phyloP scores from a whole-genome alignment of 2,888 invertebrate species.

The Caenorhabditis doughertyi region DNA sequence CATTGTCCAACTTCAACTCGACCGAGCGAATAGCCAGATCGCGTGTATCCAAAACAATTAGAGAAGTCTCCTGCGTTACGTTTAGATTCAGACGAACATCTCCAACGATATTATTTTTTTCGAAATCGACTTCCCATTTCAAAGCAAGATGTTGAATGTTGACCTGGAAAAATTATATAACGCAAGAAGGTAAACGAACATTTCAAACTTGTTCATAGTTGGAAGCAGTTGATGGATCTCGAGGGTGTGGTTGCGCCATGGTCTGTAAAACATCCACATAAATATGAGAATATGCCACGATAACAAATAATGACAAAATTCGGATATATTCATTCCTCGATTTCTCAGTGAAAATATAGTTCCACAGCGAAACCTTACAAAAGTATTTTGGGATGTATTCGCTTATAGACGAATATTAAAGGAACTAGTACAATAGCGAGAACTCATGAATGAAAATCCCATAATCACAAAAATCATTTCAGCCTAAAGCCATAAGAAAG shows the following conservation, averaged over 20 bases:
- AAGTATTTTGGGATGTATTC: too few relatives aligned
- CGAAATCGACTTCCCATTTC: conserved; percentile 79
- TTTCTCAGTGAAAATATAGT: too few relatives aligned
- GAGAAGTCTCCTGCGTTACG: conserved; percentile 65
- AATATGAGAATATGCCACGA: not conserved
- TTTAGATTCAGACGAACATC: conserved; percentile 58
- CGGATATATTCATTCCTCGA: too few relatives aligned
- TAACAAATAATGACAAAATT: too few relatives aligned
- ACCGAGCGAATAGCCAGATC: conserved; percentile 70
- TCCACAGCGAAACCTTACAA: too few relatives aligned
- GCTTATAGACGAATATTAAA: too few relatives aligned
- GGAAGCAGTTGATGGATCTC: conserved; percentile 73
- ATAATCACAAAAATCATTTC: too few relatives aligned
- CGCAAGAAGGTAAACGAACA: not conserved
- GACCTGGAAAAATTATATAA: conserved; percentile 16
- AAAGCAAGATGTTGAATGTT: conserved; percentile 71
- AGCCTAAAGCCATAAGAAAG: too few relatives aligned
- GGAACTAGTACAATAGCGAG: too few relatives aligned
- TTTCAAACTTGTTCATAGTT: conserved; percentile 71
- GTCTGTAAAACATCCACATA: not conserved
- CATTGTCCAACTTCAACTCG: conserved; percentile 27
- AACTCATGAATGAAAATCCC: too few relatives aligned
- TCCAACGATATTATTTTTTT: conserved; percentile 69
- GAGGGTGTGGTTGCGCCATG: conserved; percentile 52
- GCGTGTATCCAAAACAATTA: conserved; percentile 75